Conservation (phyloP, 2,888 invertebrate genomes). For the Agriotes lineatus region DNA sequence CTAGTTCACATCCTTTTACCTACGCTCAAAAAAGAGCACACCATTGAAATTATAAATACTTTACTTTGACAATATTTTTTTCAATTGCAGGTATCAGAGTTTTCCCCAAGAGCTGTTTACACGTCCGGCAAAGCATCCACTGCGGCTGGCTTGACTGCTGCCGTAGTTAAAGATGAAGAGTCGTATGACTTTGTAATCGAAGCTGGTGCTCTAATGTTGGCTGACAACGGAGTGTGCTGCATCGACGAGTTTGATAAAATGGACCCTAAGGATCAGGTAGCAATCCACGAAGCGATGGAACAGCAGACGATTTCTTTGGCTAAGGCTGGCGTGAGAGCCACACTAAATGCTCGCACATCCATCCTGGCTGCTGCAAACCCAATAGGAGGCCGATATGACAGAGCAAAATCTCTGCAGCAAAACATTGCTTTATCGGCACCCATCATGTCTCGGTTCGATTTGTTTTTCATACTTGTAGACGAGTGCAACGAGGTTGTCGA, state of each 20-base stretch:
- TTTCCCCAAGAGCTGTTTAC: conserved; percentile 96
- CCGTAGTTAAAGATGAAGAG: conserved; percentile 98
- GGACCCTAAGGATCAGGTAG: conserved; percentile 97
- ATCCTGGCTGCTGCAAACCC: conserved; percentile 99
- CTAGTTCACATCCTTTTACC: no score
- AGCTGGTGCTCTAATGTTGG: conserved; percentile 99
- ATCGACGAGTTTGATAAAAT: conserved; percentile 99
- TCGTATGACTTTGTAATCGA: conserved; percentile 99
- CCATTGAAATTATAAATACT: background rate
- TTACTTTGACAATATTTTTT: background rate
- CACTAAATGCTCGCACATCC: conserved; percentile 96
- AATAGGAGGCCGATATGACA: conserved; percentile 95
- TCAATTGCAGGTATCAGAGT: conserved; percentile 76
- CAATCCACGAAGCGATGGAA: conserved; percentile 99
- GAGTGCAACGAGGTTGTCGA: conserved; percentile 96
- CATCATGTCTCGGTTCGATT: conserved; percentile 98
- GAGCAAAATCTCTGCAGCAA: conserved; percentile 92
- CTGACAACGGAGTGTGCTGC: conserved; percentile 98
- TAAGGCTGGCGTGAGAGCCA: conserved; percentile 97
- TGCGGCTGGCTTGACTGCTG: conserved; percentile 98
- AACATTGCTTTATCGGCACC: conserved; percentile 95
- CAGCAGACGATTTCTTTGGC: conserved; percentile 99
- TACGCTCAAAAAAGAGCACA: no score
- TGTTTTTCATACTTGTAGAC: conserved; percentile 98
- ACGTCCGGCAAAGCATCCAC: conserved; percentile 98